These are phyloP conservation scores for Cheilosia urbana DNA, from an alignment of 2,888 invertebrate genomes.

Conservation along the genomic window DNA sequence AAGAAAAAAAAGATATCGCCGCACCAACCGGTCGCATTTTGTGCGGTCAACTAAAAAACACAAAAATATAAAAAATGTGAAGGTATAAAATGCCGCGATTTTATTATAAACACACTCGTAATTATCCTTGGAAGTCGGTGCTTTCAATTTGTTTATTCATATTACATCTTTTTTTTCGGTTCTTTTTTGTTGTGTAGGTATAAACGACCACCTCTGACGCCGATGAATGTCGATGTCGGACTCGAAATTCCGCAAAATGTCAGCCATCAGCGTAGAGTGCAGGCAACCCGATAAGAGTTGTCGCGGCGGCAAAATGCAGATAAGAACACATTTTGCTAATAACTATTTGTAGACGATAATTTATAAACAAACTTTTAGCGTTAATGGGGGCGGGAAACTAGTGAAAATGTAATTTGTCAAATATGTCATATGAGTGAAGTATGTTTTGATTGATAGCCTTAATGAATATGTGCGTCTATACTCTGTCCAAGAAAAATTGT, in stretches of 20 bases:
- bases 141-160: neutral
- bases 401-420: slow-evolving; percentile 9
- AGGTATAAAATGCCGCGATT: neutral
- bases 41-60: neutral
- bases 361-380: neutral
- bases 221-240: neutral
- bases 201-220: too few relatives aligned
- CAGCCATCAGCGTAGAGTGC: neutral
- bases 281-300: neutral
- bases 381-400: neutral
- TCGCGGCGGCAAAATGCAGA: neutral
- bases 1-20: neutral
- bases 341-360: neutral
- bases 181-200: neutral
- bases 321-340: neutral
- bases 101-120: slow-evolving; percentile 10
- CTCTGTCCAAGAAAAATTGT: too few relatives aligned
- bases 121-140: neutral
- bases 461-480: neutral
- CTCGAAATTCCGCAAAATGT: neutral
- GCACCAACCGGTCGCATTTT: neutral
- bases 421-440: neutral
- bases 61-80: neutral
- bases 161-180: neutral
- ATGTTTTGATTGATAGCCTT: neutral